Base-by-base conservation (phyloP, 2,888 invertebrate genomes). In the Antheraea assamensis region DNA sequence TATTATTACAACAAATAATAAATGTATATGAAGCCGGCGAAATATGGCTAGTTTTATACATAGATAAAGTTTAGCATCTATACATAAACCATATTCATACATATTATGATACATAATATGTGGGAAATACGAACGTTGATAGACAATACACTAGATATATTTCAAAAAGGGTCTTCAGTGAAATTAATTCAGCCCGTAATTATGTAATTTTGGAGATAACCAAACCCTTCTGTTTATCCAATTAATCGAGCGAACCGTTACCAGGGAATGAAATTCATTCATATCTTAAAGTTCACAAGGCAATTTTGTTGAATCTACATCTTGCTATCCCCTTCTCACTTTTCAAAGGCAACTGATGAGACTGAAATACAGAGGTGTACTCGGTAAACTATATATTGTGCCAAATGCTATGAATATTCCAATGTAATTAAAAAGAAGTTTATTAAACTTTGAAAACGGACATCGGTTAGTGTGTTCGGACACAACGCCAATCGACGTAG, bases 221-320 rank as follows among this genome's bases (percentile, higher is more conserved):
- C 78, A 78, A 79, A 78, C 80, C 80, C 79, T 80, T 76, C 78
- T 81, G 83, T 87, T 88, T 87, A 85, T 82, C 78, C 81, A 88
- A 88, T 88, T 88, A 87, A 87, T 86, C 82, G 86, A 77, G 76
- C 74, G 73, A 76, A 83, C 79, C 84, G 83, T 81, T 81, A 84
- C 78, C 81, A 86, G 84, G 83, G 82, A 86, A 87, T 86, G 81
- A 85, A 86, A 83, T 88, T 83, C 79, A 82, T 84, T 84, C 80
- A 78, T 79, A 82, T 83, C 82, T 79, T 81, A 83, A 85, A 87
- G 80, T 87, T 85, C 78, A 79, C 79, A 78, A 86, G 87, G 85
- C 85, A 88, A 87, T 87, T 83, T 84, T 80, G 75, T 70, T 42
- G 75, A 83, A 80, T 81, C 79, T 80, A 77, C 78, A 73, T 82